These are phyloP conservation scores for Drosophila sulfurigaster DNA, from an alignment of 1,140 invertebrate species.

Conservation along the genomic window DNA sequence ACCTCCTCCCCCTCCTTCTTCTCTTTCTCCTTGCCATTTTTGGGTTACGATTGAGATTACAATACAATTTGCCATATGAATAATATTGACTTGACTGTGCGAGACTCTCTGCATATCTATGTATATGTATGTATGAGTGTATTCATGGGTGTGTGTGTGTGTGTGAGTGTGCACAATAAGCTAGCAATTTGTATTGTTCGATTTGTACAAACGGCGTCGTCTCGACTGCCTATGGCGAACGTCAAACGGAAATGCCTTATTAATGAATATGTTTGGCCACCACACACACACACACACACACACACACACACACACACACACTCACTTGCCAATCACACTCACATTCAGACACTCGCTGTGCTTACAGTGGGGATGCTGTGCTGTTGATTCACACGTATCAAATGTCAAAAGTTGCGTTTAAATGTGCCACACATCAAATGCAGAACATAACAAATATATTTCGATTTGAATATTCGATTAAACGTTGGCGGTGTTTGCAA, in stretches of 20 bases:
- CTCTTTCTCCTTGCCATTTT: constrained; percentile 7
- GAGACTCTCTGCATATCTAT: neutral
- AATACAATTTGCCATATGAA: constrained; percentile 47
- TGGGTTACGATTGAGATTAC: constrained; percentile 30
- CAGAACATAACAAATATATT: too few species aligned
- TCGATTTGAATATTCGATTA: neutral
- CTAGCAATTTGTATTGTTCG: constrained; percentile 48
- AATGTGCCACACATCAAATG: too few species aligned
- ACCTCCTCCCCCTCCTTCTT: neutral
- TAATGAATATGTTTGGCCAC: constrained; percentile 41
- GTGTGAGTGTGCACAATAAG: constrained; percentile 9
- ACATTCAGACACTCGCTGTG: constrained; percentile 7
- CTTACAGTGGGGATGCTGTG: constrained; percentile 13
- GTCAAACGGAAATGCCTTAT: constrained; percentile 50
- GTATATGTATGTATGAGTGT: neutral
- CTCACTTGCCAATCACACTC: constrained; percentile 9
- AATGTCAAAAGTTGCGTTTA: neutral
- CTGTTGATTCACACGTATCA: constrained; percentile 1
- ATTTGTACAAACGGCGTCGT: constrained; percentile 34
- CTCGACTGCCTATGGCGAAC: constrained; percentile 24
- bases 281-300: constrained; percentile 12
- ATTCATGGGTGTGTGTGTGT: neutral
- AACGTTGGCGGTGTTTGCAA: neutral
- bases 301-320: constrained; percentile 7
- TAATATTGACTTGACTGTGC: constrained; percentile 29